Conservation (phyloP, 2,797 vertebrate genomes). For the Neosilurus hyrtlii region DNA sequence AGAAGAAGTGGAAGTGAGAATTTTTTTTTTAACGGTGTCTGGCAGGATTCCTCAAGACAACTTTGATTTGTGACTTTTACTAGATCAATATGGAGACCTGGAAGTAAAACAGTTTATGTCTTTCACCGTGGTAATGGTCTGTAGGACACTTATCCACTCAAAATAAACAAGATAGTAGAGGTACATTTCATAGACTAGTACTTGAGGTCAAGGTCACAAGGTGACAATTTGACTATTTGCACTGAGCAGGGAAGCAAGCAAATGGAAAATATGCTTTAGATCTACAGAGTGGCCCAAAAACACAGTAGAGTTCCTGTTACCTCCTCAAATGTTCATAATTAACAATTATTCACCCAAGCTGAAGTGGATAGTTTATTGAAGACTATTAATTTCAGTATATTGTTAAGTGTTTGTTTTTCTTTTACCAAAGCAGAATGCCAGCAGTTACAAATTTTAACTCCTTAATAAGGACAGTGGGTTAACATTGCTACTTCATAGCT, state of each 20-base stretch:
- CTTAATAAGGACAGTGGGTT: background rate
- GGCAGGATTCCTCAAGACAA: background rate
- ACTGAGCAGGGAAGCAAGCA: background rate
- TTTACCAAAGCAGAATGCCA: background rate
- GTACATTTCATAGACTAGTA: background rate
- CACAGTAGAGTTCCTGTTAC: background rate
- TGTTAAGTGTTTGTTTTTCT: background rate
- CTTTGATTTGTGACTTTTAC: background rate
- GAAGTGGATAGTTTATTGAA: too few species aligned
- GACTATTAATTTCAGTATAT: background rate
- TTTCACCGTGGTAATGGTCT: background rate
- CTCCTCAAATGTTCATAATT: background rate
- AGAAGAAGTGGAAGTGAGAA: background rate
- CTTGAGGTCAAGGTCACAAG: background rate
- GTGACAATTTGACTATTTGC: background rate
- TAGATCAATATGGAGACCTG: background rate
- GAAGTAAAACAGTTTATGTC: background rate
- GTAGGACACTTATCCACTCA: background rate
- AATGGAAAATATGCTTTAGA: slow-evolving; percentile 5
- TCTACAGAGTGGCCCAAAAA: background rate
- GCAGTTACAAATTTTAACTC: background rate
- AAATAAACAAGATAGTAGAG: background rate
- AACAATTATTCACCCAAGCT: too few species aligned
- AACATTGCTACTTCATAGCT: background rate
- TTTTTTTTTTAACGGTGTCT: too few species aligned